Conservation (phyloP, 2,888 invertebrate species). For the Anticlea derivata region DNA sequence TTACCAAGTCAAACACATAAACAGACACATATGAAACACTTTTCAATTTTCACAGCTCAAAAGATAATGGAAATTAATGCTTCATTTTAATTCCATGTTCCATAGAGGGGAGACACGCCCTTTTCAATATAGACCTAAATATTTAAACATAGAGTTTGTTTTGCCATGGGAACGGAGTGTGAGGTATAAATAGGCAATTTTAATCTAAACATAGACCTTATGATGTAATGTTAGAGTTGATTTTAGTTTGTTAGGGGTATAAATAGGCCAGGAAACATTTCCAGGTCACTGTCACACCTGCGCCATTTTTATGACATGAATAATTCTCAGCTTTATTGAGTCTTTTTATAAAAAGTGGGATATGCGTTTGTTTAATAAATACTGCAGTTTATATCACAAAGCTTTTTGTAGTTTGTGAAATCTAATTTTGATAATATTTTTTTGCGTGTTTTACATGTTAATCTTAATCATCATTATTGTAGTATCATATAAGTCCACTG, state of each 20-base stretch:
- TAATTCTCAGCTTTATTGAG: conserved; percentile 14
- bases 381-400: conserved; percentile 20
- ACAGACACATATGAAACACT: conserved; percentile 15
- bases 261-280: conserved; percentile 37
- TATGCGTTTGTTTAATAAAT: conserved; percentile 17
- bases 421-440: background rate
- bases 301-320: conserved; percentile 27
- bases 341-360: conserved; percentile 4
- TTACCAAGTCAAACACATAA: too few relatives aligned
- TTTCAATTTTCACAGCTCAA: conserved; percentile 24
- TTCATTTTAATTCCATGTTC: conserved; percentile 21
- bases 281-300: conserved; percentile 38
- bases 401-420: background rate
- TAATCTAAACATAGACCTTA: conserved; percentile 19
- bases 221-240: conserved; percentile 12
- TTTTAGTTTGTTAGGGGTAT: conserved; percentile 16
- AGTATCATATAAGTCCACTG: too few relatives aligned
- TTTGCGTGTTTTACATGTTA: background rate
- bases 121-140: conserved; percentile 11
- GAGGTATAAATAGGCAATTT: conserved; percentile 16
- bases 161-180: conserved; percentile 4
- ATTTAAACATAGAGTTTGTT: conserved; percentile 6
- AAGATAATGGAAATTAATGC: conserved; percentile 27
- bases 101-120: conserved; percentile 9
- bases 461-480: too few relatives aligned